phyloP scores from a whole-genome alignment of 2,888 invertebrate genomes.

The Laspeyria flexula region DNA sequence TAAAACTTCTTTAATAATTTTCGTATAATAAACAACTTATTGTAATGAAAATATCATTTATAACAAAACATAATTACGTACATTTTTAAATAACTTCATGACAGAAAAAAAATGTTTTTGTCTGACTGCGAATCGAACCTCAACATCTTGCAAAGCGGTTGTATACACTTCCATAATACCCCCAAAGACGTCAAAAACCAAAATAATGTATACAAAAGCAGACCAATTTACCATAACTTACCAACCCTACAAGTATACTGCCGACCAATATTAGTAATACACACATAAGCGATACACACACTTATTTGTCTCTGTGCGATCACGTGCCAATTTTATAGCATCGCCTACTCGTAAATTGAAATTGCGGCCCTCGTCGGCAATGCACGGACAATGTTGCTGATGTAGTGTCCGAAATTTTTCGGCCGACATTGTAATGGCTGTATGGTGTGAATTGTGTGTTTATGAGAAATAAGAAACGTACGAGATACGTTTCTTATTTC shows the following conservation, averaged over 20 bases:
- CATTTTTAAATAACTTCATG: too few relatives aligned
- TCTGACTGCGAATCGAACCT: too few relatives aligned
- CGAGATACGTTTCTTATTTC: slow-evolving; percentile 14
- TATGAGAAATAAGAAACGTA: too few relatives aligned
- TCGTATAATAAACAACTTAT: too few relatives aligned
- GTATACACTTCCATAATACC: too few relatives aligned
- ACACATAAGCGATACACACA: slow-evolving; percentile 67
- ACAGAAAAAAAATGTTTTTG: too few relatives aligned
- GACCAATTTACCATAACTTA: neutral
- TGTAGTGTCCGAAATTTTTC: slow-evolving; percentile 61
- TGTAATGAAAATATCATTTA: too few relatives aligned
- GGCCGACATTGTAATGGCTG: slow-evolving; percentile 32
- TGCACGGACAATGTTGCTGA: slow-evolving; percentile 61
- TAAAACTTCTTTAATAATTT: too few relatives aligned
- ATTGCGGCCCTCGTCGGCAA: slow-evolving; percentile 64
- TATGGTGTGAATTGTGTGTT: slow-evolving; percentile 15
- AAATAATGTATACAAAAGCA: too few relatives aligned
- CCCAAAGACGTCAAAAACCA: too few relatives aligned
- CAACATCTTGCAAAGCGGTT: too few relatives aligned
- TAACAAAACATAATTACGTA: too few relatives aligned
- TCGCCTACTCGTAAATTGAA: slow-evolving; percentile 79
- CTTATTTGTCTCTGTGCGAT: slow-evolving; percentile 77
- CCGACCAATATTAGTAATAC: slow-evolving; percentile 60
- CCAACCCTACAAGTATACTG: slow-evolving; percentile 36
- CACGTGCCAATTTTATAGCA: slow-evolving; percentile 84